These are phyloP conservation scores for Cheilinus undulatus DNA, from an alignment of 2,113 vertebrate species.

Conservation along the genomic window DNA sequence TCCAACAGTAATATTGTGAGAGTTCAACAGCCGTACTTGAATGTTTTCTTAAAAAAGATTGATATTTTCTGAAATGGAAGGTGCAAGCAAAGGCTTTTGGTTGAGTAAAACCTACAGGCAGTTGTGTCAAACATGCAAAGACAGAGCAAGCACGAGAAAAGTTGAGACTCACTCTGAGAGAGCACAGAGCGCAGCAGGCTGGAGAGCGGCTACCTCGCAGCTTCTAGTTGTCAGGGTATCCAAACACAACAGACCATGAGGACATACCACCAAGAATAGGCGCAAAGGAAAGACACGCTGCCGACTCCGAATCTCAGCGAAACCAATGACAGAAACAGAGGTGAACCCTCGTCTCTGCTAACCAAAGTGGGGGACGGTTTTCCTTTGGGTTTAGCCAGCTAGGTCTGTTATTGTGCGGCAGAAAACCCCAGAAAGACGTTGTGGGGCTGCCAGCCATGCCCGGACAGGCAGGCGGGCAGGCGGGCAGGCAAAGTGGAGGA, in stretches of 20 bases:
- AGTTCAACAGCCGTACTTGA: not conserved
- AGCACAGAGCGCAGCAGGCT: slow-evolving; percentile 29
- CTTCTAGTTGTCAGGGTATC: slow-evolving; percentile 81
- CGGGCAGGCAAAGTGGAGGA: slow-evolving; percentile 40
- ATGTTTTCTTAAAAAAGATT: not conserved
- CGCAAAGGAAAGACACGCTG: slow-evolving; percentile 56
- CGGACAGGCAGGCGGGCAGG: slow-evolving; percentile 53
- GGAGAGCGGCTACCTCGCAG: slow-evolving; percentile 69
- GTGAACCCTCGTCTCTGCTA: slow-evolving; percentile 10
- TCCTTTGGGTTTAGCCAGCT: slow-evolving; percentile 21
- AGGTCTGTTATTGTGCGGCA: slow-evolving; percentile 38
- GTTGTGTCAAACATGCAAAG: slow-evolving; percentile 5
- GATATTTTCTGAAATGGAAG: not conserved
- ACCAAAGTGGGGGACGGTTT: slow-evolving; percentile 28
- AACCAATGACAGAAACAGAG: slow-evolving; percentile 48
- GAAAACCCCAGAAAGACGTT: slow-evolving; percentile 20
- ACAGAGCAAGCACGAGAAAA: slow-evolving; percentile 51
- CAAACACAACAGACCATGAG: slow-evolving; percentile 83
- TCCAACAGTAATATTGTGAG: slow-evolving; percentile 15
- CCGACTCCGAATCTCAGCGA: slow-evolving; percentile 43
- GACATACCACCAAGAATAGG: slow-evolving; percentile 79
- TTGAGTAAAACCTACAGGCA: not conserved
- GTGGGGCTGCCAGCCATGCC: slow-evolving; percentile 60
- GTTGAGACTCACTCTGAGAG: slow-evolving; percentile 70
- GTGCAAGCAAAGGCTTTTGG: not conserved